Evolutionary conservation across 92 coral and sea anemone genomes (phyloP).

Genomic region (Epizoanthus fatuus): DNA sequence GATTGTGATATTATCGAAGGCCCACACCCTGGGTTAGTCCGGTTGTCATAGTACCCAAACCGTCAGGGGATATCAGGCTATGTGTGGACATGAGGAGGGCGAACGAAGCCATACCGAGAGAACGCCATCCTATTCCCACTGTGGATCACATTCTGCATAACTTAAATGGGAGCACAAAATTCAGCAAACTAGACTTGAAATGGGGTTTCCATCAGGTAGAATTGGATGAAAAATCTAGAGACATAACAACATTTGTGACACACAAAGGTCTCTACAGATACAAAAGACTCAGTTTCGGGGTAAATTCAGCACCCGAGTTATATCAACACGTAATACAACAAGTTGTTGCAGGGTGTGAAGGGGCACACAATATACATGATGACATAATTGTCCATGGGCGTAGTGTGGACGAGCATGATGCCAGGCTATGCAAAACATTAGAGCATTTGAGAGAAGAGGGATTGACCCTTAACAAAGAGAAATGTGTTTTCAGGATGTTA

Average conservation of each 20-base stretch:
- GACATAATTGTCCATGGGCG: background rate
- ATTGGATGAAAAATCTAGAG: too few relatives aligned
- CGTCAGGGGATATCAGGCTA: background rate
- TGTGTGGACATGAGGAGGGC: background rate
- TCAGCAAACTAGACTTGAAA: background rate
- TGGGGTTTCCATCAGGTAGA: too few relatives aligned
- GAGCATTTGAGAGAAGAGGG: constrained; percentile 11
- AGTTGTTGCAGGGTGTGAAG: constrained; percentile 31
- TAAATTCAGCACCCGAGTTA: background rate
- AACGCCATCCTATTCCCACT: background rate
- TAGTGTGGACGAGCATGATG: constrained; percentile 17
- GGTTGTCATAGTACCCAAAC: background rate
- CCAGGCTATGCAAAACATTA: background rate
- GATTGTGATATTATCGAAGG: background rate
- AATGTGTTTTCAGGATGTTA: constrained; percentile 2
- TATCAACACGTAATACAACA: constrained; percentile 20
- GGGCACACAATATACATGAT: background rate
- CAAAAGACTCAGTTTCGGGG: too few relatives aligned
- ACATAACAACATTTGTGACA: too few relatives aligned
- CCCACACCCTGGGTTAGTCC: background rate
- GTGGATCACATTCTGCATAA: background rate
- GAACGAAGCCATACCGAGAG: background rate
- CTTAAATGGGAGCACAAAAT: background rate
- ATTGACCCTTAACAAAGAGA: constrained; percentile 15
- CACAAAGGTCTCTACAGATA: too few relatives aligned